These are phyloP conservation scores for Pungitius pungitius DNA, from an alignment of 2,113 vertebrate species.

Conservation along the genomic window DNA sequence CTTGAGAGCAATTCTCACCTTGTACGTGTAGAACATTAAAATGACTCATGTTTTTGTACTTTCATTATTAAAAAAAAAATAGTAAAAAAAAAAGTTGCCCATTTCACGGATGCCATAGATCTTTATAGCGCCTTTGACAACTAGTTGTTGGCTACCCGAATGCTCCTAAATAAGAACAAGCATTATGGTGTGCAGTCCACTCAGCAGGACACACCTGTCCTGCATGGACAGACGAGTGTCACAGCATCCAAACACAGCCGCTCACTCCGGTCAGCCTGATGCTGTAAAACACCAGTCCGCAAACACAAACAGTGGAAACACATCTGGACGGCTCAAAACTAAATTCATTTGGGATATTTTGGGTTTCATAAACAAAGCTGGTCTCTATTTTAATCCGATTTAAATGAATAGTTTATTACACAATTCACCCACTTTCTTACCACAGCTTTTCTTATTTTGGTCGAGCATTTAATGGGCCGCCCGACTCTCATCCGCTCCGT, in stretches of 20 bases:
- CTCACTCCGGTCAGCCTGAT: conserved; percentile 16
- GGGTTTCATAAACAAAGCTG: neutral
- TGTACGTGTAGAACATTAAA: conserved; percentile 24
- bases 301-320: conserved; percentile 35
- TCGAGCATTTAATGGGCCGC: conserved; percentile 35
- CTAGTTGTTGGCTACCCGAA: conserved; percentile 20
- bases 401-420: conserved; percentile 21
- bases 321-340: conserved; percentile 30
- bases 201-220: neutral
- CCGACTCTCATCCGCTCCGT: conserved; percentile 1
- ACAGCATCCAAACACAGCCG: conserved; percentile 57
- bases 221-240: conserved; percentile 27
- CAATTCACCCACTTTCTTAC: conserved; percentile 38
- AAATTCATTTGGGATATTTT: conserved; percentile 41
- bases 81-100: conserved; percentile 13
- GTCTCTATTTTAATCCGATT: conserved; percentile 41
- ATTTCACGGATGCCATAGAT: conserved; percentile 1
- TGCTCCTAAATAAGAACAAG: conserved; percentile 35
- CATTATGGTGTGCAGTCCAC: conserved; percentile 5
- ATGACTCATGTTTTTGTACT: conserved; percentile 38
- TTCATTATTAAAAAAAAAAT: conserved; percentile 1
- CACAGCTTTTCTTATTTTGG: conserved; percentile 41
- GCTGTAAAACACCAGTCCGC: conserved; percentile 33
- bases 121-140: conserved; percentile 11
- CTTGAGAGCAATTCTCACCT: conserved; percentile 7